A percentile compares a stretch with the other conserved stretches of the same genome.
phyloP scores from a whole-genome alignment of 2,888 invertebrate genomes.

The Allophyes oxyacanthae region DNA sequence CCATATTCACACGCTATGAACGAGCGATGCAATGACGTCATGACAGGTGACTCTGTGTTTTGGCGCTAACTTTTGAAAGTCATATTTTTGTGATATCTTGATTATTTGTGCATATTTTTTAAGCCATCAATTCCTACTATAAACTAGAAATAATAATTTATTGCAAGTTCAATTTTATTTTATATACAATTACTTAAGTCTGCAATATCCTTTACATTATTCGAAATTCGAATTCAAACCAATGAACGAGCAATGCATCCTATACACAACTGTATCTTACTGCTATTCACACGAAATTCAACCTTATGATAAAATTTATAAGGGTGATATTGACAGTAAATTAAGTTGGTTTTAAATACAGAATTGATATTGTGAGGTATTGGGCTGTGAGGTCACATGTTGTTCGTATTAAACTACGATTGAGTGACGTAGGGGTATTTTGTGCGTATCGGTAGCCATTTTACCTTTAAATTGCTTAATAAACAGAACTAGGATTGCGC shows the following conservation, averaged over 20 bases:
- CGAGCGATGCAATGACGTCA: no score
- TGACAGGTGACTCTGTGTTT: no score
- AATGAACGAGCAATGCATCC: conserved; percentile 68
- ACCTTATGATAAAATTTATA: conserved; percentile 21
- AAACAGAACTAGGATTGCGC: neutral
- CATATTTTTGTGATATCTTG: no score
- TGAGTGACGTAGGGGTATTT: conserved; percentile 47
- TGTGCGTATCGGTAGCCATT: conserved; percentile 20
- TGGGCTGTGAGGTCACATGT: conserved; percentile 69
- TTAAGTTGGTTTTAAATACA: conserved; percentile 51
- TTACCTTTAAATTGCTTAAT: conserved; percentile 20
- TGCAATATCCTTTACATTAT: conserved; percentile 55
- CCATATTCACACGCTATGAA: no score
- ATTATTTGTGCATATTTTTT: no score
- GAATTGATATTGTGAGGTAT: conserved; percentile 69
- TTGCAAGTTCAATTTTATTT: no score
- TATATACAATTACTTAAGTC: no score
- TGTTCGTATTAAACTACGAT: conserved; percentile 56
- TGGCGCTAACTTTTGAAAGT: no score
- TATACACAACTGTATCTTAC: conserved; percentile 29
- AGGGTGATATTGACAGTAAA: conserved; percentile 10
- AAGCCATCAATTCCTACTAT: no score
- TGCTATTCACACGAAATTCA: conserved; percentile 9
- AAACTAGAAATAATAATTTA: no score
- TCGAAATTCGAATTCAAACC: conserved; percentile 67